Percentiles rank a stretch among this genome's conserved stretches.
Evolutionary conservation across 2,888 invertebrate species (phyloP).

Genomic region (Vesta saturnalis): DNA sequence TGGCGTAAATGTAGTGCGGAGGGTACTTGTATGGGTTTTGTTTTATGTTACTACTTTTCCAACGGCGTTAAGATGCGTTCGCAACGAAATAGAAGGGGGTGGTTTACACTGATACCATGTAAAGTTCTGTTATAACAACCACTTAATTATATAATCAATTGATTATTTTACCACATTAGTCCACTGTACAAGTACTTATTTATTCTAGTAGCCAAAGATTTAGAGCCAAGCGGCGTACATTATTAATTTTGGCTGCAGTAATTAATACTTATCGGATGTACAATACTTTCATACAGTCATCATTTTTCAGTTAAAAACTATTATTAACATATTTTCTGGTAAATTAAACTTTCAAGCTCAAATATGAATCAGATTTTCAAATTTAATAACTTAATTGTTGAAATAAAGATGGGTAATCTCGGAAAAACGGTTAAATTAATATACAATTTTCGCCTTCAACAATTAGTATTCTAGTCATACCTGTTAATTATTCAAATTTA

Average conservation of each 20-base stretch:
- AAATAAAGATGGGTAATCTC: not conserved
- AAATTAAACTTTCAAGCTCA: no score
- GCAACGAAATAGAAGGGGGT: not conserved
- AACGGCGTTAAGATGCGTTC: conserved; percentile 3
- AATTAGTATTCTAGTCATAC: not conserved
- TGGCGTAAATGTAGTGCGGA: conserved; percentile 14
- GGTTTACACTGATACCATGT: not conserved
- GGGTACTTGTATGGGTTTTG: not conserved
- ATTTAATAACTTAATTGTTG: no score
- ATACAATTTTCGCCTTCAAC: not conserved
- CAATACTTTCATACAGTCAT: no score
- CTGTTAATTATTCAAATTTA: not conserved
- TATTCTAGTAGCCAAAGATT: no score
- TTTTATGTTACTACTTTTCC: conserved; percentile 9
- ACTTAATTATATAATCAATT: not conserved
- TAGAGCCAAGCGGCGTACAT: no score
- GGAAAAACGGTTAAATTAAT: not conserved
- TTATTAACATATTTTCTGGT: no score
- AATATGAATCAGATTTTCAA: no score
- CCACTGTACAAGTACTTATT: no score
- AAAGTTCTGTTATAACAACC: not conserved
- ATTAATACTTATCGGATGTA: no score
- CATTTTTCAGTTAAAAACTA: no score
- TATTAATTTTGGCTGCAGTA: no score
- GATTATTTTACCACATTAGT: not conserved